phyloP scores from a whole-genome alignment of 2,888 invertebrate species.

The Tortricodes alternella region DNA sequence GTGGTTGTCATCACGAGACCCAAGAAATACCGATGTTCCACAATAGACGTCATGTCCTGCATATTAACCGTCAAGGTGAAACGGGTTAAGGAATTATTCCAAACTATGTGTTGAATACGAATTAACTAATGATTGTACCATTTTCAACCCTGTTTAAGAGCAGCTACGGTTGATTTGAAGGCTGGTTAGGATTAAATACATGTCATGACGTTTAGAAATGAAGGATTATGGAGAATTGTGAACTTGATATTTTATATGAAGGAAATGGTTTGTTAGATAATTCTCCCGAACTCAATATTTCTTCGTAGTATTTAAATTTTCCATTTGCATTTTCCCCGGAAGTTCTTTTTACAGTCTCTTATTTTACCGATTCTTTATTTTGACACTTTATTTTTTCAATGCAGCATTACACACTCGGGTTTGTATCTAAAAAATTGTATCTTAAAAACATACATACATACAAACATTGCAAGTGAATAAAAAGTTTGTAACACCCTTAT shows the following conservation, averaged over 20 bases:
- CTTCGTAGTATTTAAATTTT: too few relatives aligned
- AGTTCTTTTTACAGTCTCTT: too few relatives aligned
- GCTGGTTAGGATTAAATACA: neutral
- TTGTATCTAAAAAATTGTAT: too few relatives aligned
- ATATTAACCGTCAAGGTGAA: conserved; percentile 26
- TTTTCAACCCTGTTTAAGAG: conserved; percentile 1
- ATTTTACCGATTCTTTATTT: too few relatives aligned
- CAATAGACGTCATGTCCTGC: conserved; percentile 22
- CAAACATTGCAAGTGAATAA: too few relatives aligned
- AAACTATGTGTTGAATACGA: conserved; percentile 28
- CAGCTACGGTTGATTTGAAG: neutral
- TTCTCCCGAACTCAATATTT: too few relatives aligned
- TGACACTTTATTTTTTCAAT: too few relatives aligned
- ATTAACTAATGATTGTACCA: conserved; percentile 17
- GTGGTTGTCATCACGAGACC: conserved; percentile 2
- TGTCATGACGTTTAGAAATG: conserved; percentile 2
- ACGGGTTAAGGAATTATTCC: conserved; percentile 24
- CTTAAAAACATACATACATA: too few relatives aligned
- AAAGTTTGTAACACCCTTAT: too few relatives aligned
- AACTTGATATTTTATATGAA: neutral
- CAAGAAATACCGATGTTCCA: neutral
- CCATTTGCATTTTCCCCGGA: too few relatives aligned
- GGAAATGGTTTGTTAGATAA: neutral
- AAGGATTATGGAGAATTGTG: conserved; percentile 14
- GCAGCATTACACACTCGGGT: too few relatives aligned